phyloP scores from a whole-genome alignment of 2,888 invertebrate genomes.

The Plebejus melissa region DNA sequence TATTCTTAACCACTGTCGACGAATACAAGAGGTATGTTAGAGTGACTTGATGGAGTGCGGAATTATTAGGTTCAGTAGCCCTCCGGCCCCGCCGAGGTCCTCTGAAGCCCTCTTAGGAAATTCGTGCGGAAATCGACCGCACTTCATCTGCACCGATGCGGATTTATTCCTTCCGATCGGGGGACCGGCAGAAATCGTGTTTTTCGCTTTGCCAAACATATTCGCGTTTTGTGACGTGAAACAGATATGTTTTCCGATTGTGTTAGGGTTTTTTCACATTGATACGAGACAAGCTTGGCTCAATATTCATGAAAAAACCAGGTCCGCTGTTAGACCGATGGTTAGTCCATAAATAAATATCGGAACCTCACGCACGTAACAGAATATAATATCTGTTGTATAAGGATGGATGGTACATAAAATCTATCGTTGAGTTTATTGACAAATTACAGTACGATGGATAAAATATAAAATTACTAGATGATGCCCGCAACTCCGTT shows the following conservation, averaged over 20 bases:
- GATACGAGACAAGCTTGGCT: background rate
- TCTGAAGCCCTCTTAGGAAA: slow-evolving; percentile 38
- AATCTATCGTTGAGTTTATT: no score
- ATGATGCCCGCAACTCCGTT: no score
- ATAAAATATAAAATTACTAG: no score
- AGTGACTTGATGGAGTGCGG: slow-evolving; percentile 9
- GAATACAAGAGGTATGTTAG: background rate
- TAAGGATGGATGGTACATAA: no score
- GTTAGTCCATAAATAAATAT: no score
- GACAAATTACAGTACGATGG: no score
- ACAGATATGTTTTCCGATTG: slow-evolving; percentile 1
- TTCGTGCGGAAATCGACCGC: slow-evolving; percentile 43
- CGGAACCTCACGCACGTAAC: no score
- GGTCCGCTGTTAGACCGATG: no score
- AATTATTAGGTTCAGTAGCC: slow-evolving; percentile 7
- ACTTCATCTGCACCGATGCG: slow-evolving; percentile 34
- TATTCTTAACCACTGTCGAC: background rate
- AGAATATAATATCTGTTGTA: no score
- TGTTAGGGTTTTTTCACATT: background rate
- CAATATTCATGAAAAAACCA: no score
- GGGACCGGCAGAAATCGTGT: slow-evolving; percentile 20
- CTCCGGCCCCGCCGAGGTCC: background rate
- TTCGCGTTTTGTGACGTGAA: slow-evolving; percentile 1
- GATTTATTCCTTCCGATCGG: slow-evolving; percentile 24
- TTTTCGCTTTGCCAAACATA: slow-evolving; percentile 25